Percentiles rank a stretch among this genome's conserved stretches.
Conservation (phyloP, 2,113 vertebrate species). For the Leuciscus idus region DNA sequence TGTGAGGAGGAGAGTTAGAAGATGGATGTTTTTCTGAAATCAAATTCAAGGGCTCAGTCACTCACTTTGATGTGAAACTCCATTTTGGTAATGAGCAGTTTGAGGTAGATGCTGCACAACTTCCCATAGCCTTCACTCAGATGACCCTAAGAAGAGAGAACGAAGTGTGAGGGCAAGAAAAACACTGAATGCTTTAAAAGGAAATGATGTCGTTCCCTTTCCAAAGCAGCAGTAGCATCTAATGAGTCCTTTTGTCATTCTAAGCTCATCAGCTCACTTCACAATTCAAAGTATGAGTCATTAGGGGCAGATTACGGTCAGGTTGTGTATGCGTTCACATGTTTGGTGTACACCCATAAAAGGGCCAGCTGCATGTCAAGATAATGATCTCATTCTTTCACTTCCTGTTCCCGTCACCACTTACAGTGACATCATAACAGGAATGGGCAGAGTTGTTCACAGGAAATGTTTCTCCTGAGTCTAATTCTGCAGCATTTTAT, state of each 20-base stretch:
- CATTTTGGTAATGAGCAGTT: slow-evolving; percentile 98
- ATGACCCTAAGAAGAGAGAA: slow-evolving; percentile 81
- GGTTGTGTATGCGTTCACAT: background rate
- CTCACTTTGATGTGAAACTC: slow-evolving; percentile 97
- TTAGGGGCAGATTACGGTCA: slow-evolving; percentile 9
- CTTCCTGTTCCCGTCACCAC: slow-evolving; percentile 58
- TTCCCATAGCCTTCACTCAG: slow-evolving; percentile 95
- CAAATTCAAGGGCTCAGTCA: slow-evolving; percentile 62
- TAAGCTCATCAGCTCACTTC: slow-evolving; percentile 32
- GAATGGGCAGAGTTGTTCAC: slow-evolving; percentile 55
- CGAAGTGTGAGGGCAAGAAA: background rate
- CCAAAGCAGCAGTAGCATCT: background rate
- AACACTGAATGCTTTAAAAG: slow-evolving; percentile 30
- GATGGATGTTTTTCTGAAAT: slow-evolving; percentile 17
- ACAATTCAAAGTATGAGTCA: background rate
- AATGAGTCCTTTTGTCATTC: slow-evolving; percentile 5
- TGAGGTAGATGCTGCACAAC: slow-evolving; percentile 98
- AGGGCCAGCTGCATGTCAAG: slow-evolving; percentile 19
- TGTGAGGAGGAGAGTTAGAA: slow-evolving; percentile 59
- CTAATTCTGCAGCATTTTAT: slow-evolving; percentile 45
- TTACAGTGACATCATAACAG: slow-evolving; percentile 60
- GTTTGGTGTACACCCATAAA: slow-evolving; percentile 48
- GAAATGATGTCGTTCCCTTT: background rate
- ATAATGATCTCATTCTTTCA: slow-evolving; percentile 49
- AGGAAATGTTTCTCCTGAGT: slow-evolving; percentile 62